These are phyloP conservation scores for Nebria salina DNA, from an alignment of 2,888 invertebrate species.

Conservation along the genomic window DNA sequence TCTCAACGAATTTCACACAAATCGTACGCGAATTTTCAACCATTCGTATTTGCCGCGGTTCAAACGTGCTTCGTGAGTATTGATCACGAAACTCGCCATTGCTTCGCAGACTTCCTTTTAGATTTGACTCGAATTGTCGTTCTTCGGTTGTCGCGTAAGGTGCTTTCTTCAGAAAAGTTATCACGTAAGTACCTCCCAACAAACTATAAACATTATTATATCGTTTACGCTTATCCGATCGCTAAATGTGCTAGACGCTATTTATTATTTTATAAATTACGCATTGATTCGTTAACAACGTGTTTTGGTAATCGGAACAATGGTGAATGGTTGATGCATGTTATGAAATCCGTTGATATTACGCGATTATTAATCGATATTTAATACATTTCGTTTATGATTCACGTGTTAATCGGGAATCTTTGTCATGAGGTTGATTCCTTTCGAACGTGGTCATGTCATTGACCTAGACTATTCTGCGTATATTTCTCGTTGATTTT, in stretches of 20 bases:
- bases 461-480: constrained; percentile 36
- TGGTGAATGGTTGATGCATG: constrained; percentile 20
- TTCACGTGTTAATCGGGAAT: not conserved
- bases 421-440: constrained; percentile 31
- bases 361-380: not conserved
- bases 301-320: constrained; percentile 36
- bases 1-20: not conserved
- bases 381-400: not conserved
- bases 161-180: constrained; percentile 63
- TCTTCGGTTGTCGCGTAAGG: constrained; percentile 60
- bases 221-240: not conserved
- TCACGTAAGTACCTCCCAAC: constrained; percentile 58
- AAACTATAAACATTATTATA: constrained; percentile 36
- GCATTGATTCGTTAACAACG: constrained; percentile 27
- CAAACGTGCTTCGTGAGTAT: constrained; percentile 33
- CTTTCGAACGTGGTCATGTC: constrained; percentile 39
- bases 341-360: constrained; percentile 13
- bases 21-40: not conserved
- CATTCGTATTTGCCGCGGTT: constrained; percentile 39
- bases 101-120: constrained; percentile 39
- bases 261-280: not conserved
- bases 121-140: constrained; percentile 45
- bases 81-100: constrained; percentile 44
- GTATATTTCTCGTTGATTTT: constrained; percentile 21
- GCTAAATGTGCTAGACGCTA: not conserved